phyloP scores from a whole-genome alignment of 2,797 vertebrate species.

The Emydoidea blandingii region DNA sequence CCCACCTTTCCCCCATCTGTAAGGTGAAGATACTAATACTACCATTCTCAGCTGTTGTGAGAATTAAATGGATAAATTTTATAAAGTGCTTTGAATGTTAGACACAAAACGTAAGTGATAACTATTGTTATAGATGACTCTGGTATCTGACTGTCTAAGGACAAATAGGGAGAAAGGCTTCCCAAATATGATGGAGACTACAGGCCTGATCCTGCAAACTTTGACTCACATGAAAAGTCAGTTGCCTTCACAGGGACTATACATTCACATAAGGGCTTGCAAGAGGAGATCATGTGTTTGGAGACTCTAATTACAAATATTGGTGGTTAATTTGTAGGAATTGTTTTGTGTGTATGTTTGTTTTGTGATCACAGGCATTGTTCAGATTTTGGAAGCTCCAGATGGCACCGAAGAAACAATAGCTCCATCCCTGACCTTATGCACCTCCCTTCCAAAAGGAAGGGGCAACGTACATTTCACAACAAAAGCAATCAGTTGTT shows the following conservation, averaged over 20 bases:
- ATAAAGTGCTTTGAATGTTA: constrained; percentile 35
- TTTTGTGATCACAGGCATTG: accelerated
- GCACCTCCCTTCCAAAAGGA: not conserved
- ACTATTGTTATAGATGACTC: constrained; percentile 36
- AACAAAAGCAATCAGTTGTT: not conserved
- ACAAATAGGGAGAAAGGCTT: not conserved
- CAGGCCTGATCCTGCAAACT: not conserved
- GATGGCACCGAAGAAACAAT: accelerated
- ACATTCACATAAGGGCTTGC: not conserved
- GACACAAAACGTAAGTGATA: constrained; percentile 3
- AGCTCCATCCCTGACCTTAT: accelerated
- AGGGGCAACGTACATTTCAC: not conserved
- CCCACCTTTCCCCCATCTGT: constrained; percentile 27
- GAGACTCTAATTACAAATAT: not conserved
- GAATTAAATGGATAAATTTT: constrained; percentile 56
- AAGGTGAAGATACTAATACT: constrained; percentile 32
- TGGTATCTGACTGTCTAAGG: constrained; percentile 18
- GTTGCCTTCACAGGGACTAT: not conserved
- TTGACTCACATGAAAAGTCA: not conserved
- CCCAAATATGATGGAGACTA: not conserved
- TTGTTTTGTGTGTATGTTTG: accelerated
- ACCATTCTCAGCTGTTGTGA: not conserved
- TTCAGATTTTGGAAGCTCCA: not conserved
- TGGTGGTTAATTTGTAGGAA: not conserved
- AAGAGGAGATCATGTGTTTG: not conserved